phyloP scores from a whole-genome alignment of 1,140 invertebrate species.

The Pteromalus puparum region DNA sequence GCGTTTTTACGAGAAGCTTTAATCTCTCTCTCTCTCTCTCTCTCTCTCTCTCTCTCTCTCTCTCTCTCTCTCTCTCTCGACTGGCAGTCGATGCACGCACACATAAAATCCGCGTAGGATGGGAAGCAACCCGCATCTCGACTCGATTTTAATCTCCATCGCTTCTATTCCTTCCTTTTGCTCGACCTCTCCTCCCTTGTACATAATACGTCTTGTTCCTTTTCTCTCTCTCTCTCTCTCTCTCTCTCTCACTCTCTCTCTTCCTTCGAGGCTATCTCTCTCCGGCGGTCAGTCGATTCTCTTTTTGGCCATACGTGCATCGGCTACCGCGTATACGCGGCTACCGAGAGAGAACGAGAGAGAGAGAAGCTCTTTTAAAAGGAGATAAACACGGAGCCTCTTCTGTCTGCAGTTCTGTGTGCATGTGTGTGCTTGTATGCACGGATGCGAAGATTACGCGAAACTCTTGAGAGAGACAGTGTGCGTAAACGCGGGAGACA shows the following conservation, averaged over 20 bases:
- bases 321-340: slow-evolving; percentile 66
- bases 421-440: background rate
- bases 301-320: slow-evolving; percentile 60
- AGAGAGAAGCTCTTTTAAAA: slow-evolving; percentile 31
- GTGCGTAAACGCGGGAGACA: background rate
- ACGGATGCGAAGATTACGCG: background rate
- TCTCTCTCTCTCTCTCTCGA: slow-evolving; percentile 41
- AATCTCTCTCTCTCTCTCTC: slow-evolving; percentile 43
- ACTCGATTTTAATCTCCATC: slow-evolving; percentile 50
- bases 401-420: slow-evolving; percentile 48
- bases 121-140: slow-evolving; percentile 29
- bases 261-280: slow-evolving; percentile 39
- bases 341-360: slow-evolving; percentile 51
- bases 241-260: slow-evolving; percentile 47
- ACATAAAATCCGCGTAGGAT: background rate
- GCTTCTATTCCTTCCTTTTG: slow-evolving; percentile 32
- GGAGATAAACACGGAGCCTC: slow-evolving; percentile 45
- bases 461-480: background rate
- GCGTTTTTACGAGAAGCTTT: slow-evolving; percentile 16
- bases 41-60: too few relatives aligned
- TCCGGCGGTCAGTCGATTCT: slow-evolving; percentile 7
- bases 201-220: background rate
- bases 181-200: slow-evolving; percentile 22
- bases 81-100: background rate
- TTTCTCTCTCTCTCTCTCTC: slow-evolving; percentile 48